phyloP scores from a whole-genome alignment of 2,797 vertebrate genomes.

The Notolepis coatsorum region DNA sequence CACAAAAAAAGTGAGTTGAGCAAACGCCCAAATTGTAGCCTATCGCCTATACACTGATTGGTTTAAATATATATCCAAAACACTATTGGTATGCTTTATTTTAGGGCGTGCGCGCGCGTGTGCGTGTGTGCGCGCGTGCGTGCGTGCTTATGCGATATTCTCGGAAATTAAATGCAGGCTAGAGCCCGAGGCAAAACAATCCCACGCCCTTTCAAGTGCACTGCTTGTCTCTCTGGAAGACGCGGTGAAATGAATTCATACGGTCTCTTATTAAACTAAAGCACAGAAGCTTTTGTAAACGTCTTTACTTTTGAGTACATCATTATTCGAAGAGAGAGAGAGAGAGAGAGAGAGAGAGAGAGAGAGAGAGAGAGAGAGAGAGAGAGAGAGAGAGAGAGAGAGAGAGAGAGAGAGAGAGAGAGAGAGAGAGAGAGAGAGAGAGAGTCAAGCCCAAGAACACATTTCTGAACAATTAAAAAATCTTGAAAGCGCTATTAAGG shows the following conservation, averaged over 20 bases:
- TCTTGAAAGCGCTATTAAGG: too few species aligned
- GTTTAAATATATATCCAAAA: neutral
- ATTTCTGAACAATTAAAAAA: too few species aligned
- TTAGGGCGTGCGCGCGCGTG: neutral
- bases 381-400: neutral
- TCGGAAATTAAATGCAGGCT: neutral
- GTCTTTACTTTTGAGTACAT: neutral
- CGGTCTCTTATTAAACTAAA: neutral
- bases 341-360: neutral
- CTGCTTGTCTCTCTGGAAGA: neutral
- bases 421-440: neutral
- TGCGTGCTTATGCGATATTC: neutral
- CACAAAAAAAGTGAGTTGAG: too few species aligned
- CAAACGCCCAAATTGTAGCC: neutral
- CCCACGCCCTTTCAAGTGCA: neutral
- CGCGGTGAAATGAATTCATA: neutral
- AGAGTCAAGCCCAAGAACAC: too few species aligned
- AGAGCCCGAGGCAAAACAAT: neutral
- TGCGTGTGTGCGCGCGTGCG: neutral
- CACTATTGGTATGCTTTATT: neutral
- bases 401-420: neutral
- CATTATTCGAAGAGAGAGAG: neutral
- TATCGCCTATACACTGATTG: neutral
- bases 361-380: neutral
- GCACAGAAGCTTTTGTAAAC: constrained; percentile 2